Evolutionary conservation across 2,113 vertebrate genomes (phyloP).

Genomic region (Helogale parvula): DNA sequence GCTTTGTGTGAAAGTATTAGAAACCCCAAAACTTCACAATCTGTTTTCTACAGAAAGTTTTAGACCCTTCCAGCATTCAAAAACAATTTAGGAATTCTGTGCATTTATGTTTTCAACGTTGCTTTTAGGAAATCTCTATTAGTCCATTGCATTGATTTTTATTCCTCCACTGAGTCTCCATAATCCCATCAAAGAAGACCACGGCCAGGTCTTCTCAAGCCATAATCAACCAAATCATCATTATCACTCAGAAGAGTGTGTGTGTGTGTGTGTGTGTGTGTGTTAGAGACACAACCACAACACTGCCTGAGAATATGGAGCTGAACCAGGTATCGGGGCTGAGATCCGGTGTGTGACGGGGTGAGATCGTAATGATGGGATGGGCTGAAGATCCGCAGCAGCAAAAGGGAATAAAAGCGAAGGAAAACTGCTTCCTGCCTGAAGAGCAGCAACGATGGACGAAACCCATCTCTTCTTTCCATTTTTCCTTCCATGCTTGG

Average conservation of each 20-base stretch:
- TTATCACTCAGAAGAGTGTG: neutral
- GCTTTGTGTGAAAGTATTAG: neutral
- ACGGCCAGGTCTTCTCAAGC: neutral
- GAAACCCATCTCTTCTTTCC: neutral
- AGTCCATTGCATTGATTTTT: neutral
- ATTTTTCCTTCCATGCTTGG: neutral
- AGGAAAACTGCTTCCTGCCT: neutral
- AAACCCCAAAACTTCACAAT: neutral
- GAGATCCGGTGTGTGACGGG: fast-evolving
- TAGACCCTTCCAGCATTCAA: neutral
- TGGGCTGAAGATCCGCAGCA: neutral
- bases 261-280: neutral
- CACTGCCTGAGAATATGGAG: fast-evolving
- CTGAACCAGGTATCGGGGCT: fast-evolving
- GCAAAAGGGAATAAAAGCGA: neutral
- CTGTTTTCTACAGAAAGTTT: neutral
- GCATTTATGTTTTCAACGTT: neutral
- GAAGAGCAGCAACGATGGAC: neutral
- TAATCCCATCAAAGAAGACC: neutral
- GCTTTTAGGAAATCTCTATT: neutral
- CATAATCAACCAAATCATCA: neutral
- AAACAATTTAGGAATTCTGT: neutral
- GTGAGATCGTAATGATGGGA: fast-evolving
- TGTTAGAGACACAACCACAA: no score
- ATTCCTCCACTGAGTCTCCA: neutral